Conservation (phyloP, 2,797 vertebrate genomes). For the Melanotaenia trifasciata region DNA sequence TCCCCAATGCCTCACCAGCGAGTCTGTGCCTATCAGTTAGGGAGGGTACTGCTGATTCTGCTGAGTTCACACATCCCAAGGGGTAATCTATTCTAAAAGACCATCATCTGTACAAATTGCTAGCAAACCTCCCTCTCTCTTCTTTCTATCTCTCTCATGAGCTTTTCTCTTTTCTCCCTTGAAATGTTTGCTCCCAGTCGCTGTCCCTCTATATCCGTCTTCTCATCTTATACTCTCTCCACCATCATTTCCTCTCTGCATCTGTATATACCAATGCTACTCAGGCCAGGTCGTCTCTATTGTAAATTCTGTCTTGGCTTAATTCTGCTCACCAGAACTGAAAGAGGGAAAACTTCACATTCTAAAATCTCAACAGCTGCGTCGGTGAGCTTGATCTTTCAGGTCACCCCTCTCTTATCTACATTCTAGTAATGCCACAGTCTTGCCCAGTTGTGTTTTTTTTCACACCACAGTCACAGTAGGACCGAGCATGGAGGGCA, state of each 20-base stretch:
- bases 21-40: constrained; percentile 13
- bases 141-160: constrained; percentile 11
- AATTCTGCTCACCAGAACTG: constrained; percentile 38
- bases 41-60: constrained; percentile 48
- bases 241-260: constrained; percentile 18
- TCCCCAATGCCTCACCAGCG: constrained; percentile 1
- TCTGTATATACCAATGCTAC: constrained; percentile 29
- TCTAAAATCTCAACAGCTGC: constrained; percentile 71
- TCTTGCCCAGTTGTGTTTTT: constrained; percentile 33
- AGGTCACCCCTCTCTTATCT: constrained; percentile 13
- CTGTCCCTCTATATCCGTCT: constrained; percentile 43
- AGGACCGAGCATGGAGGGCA: constrained; percentile 21
- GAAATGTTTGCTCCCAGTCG: constrained; percentile 33
- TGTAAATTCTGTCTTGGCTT: constrained; percentile 26
- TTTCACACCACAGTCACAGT: constrained; percentile 33
- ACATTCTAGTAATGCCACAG: constrained; percentile 29
- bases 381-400: constrained; percentile 23
- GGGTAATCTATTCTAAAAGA: constrained; percentile 37
- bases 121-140: constrained; percentile 1
- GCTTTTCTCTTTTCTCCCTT: constrained; percentile 11
- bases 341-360: constrained; percentile 42
- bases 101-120: constrained; percentile 49
- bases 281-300: constrained; percentile 34
- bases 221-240: constrained; percentile 37
- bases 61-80: constrained; percentile 31